Evolutionary conservation across 2,113 vertebrate species (phyloP).

Genomic region (Amia ocellicauda): DNA sequence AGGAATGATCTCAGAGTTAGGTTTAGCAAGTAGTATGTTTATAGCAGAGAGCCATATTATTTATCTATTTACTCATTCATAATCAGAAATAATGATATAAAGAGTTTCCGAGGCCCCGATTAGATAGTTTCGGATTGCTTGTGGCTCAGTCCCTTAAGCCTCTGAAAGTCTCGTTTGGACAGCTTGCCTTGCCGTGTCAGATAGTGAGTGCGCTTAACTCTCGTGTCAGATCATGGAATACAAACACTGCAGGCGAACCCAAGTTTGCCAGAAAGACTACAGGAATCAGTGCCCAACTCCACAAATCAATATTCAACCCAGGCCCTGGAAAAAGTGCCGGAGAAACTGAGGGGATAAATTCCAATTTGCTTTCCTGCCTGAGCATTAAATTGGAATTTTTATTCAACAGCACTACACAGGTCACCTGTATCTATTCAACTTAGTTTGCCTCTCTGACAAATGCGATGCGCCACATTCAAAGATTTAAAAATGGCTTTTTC

Average conservation of each 20-base stretch:
- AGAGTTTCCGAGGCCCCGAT: too few species aligned
- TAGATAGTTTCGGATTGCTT: too few species aligned
- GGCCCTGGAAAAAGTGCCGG: neutral
- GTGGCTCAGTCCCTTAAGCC: too few species aligned
- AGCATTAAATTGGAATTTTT: slow-evolving; percentile 20
- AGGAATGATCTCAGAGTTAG: too few species aligned
- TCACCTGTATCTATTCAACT: neutral
- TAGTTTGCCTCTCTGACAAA: neutral
- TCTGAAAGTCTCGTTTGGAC: too few species aligned
- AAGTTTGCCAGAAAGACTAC: neutral
- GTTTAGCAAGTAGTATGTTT: too few species aligned
- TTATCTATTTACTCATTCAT: too few species aligned
- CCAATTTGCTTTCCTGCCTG: slow-evolving; percentile 2
- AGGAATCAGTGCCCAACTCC: slow-evolving; percentile 3
- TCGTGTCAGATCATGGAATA: too few species aligned
- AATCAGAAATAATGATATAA: too few species aligned
- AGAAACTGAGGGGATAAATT: neutral
- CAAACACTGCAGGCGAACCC: neutral
- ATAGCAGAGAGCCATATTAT: too few species aligned
- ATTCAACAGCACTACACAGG: neutral
- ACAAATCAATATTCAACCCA: slow-evolving; percentile 3
- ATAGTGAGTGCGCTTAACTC: too few species aligned
- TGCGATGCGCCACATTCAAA: neutral
- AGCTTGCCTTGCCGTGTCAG: too few species aligned
- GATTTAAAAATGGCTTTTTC: neutral